phyloP scores from a whole-genome alignment of 2,888 invertebrate genomes.

The Temnothorax unifasciatus region DNA sequence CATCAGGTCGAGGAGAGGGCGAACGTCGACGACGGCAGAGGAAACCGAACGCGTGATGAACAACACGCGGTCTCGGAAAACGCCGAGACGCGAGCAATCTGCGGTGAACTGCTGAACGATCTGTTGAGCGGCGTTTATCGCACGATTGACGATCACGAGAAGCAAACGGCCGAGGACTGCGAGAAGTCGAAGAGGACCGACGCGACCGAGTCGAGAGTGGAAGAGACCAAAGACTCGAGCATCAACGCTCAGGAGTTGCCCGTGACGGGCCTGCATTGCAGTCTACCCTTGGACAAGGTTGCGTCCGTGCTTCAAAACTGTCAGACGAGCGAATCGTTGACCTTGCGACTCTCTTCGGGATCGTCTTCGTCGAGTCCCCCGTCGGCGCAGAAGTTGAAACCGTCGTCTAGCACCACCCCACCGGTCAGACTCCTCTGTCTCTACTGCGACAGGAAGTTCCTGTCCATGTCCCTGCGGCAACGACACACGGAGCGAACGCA shows the following conservation, averaged over 20 bases:
- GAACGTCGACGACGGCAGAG: constrained; percentile 40
- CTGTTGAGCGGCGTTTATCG: constrained; percentile 79
- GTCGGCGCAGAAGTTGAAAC: constrained; percentile 68
- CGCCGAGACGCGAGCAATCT: constrained; percentile 77
- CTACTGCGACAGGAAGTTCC: constrained; percentile 84
- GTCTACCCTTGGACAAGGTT: constrained; percentile 83
- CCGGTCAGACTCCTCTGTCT: constrained; percentile 82
- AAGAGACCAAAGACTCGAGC: constrained; percentile 48
- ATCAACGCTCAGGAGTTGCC: constrained; percentile 54
- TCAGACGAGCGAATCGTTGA: constrained; percentile 67
- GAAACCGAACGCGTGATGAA: constrained; percentile 30
- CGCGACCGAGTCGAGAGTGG: constrained; percentile 18
- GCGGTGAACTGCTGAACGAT: constrained; percentile 80
- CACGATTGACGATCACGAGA: constrained; percentile 69
- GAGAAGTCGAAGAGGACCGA: constrained; percentile 14
- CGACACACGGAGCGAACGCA: constrained; percentile 84
- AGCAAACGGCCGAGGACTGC: constrained; percentile 39
- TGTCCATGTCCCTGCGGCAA: constrained; percentile 83
- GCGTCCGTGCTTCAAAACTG: constrained; percentile 82
- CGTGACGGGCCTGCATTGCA: constrained; percentile 82
- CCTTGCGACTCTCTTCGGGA: constrained; percentile 56
- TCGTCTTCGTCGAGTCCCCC: constrained; percentile 15
- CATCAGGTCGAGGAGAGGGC: constrained; percentile 63
- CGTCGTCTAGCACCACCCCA: constrained; percentile 67
- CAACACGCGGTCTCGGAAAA: constrained; percentile 59